Evolutionary conservation across 2,113 vertebrate species (phyloP).

Genomic region (Heterocephalus glaber): DNA sequence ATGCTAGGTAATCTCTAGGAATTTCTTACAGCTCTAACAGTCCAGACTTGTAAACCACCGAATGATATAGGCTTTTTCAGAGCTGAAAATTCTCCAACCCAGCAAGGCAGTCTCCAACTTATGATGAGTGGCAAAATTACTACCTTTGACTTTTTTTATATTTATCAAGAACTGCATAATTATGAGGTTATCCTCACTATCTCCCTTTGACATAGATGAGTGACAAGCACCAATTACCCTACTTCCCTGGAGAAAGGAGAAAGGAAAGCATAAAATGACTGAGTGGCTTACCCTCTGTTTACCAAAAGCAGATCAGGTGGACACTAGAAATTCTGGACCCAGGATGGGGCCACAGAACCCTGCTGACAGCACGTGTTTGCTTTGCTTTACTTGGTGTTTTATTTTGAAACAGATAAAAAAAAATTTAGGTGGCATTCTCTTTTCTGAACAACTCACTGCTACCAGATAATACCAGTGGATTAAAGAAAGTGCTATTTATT

Average conservation of each 20-base stretch:
- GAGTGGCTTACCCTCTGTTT: constrained; percentile 11
- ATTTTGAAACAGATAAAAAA: constrained; percentile 28
- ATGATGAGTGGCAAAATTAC: not conserved
- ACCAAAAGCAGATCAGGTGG: not conserved
- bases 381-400: not conserved
- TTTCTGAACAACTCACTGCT: constrained; percentile 18
- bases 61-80: constrained; percentile 25
- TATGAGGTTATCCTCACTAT: constrained; percentile 24
- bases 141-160: not conserved
- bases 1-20: constrained; percentile 43
- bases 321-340: not conserved
- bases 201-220: not conserved
- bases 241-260: not conserved
- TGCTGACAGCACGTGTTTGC: not conserved
- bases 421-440: not conserved
- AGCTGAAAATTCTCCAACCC: constrained; percentile 32
- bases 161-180: constrained; percentile 59
- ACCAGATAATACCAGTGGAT: constrained; percentile 21
- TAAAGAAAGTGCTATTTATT: constrained; percentile 43
- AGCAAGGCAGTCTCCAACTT: not conserved
- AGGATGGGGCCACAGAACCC: not conserved
- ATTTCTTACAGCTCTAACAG: constrained; percentile 53
- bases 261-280: not conserved
- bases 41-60: constrained; percentile 47
- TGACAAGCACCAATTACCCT: constrained; percentile 35